A percentile compares a stretch with the other conserved stretches of the same genome.
Evolutionary conservation across 2,113 vertebrate genomes (phyloP).

Genomic region (Redunca redunca): DNA sequence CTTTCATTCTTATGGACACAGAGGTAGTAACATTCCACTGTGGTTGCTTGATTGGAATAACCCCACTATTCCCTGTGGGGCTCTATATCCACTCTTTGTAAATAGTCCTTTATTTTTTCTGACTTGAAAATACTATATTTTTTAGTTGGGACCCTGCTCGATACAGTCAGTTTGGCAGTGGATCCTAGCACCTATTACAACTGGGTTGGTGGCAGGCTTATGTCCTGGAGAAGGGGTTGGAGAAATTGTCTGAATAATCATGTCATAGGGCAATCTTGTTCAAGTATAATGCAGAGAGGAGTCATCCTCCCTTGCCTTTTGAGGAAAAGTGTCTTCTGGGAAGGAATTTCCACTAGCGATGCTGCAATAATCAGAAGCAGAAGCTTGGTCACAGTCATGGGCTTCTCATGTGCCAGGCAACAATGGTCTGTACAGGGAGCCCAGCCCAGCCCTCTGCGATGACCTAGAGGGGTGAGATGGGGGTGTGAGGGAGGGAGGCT

Average conservation of each 20-base stretch:
- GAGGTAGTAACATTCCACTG: background rate
- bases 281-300: background rate
- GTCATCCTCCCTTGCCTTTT: background rate
- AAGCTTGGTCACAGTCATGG: background rate
- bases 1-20: background rate
- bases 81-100: background rate
- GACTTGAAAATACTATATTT: constrained; percentile 2
- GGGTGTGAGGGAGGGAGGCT: background rate
- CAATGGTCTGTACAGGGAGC: background rate
- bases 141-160: background rate
- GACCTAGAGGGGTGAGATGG: background rate
- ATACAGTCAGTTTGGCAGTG: background rate
- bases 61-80: background rate
- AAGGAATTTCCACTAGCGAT: background rate
- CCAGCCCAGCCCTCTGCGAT: background rate
- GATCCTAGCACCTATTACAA: background rate
- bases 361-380: background rate
- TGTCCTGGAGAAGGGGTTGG: background rate
- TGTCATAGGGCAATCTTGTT: background rate
- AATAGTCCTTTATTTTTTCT: background rate
- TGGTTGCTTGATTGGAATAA: background rate
- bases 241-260: background rate
- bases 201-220: background rate
- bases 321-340: background rate
- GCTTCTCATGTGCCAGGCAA: background rate